Conservation (phyloP, 2,888 invertebrate species). For the Panorpa germanica region DNA sequence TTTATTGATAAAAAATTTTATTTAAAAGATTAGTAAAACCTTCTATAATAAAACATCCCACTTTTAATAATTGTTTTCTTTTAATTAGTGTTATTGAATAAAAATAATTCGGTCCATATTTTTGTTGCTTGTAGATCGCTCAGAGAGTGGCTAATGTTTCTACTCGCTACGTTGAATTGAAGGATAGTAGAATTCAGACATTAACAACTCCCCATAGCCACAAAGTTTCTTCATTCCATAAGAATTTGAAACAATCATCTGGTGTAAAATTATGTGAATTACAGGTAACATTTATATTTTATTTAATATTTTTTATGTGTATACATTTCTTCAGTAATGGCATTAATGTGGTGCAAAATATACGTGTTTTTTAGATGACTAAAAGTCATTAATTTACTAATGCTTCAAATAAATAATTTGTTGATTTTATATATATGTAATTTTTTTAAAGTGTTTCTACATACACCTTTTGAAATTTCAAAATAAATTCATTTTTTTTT, state of each 20-base stretch:
- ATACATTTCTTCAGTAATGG: slow-evolving; percentile 6
- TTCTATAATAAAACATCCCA: too few species aligned
- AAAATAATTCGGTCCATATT: too few species aligned
- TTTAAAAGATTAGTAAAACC: too few species aligned
- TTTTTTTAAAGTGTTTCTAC: neutral
- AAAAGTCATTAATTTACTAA: neutral
- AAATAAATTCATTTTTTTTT: slow-evolving; percentile 18
- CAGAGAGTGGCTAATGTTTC: slow-evolving; percentile 43
- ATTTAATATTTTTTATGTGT: slow-evolving; percentile 8
- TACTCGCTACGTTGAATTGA: slow-evolving; percentile 68
- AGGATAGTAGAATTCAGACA: slow-evolving; percentile 80
- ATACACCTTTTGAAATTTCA: neutral
- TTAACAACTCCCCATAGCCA: slow-evolving; percentile 72
- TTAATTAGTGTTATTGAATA: slow-evolving; percentile 17
- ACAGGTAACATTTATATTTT: slow-evolving; percentile 40
- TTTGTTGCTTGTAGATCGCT: slow-evolving; percentile 29
- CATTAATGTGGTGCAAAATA: slow-evolving; percentile 4
- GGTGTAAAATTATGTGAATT: slow-evolving; percentile 72
- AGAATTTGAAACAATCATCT: slow-evolving; percentile 71
- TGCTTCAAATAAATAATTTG: neutral
- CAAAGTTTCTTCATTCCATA: slow-evolving; percentile 90
- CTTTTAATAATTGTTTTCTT: neutral
- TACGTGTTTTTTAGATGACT: slow-evolving; percentile 2
- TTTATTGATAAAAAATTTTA: too few species aligned
- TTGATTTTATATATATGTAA: neutral